These are phyloP conservation scores for Hiodon tergisus DNA, from an alignment of 2,113 vertebrate species.

Conservation along the genomic window DNA sequence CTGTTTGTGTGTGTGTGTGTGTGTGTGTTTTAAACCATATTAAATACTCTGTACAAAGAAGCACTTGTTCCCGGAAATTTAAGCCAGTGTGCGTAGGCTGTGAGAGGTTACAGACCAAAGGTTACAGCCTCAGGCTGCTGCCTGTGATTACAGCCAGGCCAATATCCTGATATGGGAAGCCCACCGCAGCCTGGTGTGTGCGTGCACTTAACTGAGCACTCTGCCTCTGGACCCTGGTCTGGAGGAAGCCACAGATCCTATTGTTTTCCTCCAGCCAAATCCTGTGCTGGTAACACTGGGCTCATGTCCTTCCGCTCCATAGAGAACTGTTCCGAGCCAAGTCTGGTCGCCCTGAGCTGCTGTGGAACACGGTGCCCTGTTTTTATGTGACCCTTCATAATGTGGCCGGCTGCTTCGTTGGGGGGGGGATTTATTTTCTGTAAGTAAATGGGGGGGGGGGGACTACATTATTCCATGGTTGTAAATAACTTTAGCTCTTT, in stretches of 20 bases:
- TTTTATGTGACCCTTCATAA: neutral
- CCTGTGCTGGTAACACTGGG: neutral
- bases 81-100: constrained; percentile 10
- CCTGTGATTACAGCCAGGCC: neutral
- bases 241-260: neutral
- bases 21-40: neutral
- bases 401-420: neutral
- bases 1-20: neutral
- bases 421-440: neutral
- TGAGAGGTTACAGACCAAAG: constrained; percentile 1
- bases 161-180: neutral
- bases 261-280: neutral
- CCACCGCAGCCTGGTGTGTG: neutral
- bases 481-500: too few species aligned
- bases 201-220: neutral
- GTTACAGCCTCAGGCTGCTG: neutral
- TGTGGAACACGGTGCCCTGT: neutral
- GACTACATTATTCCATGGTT: too few species aligned
- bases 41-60: constrained; percentile 10
- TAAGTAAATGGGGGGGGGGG: too few species aligned
- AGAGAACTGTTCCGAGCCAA: neutral
- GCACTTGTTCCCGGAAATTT: constrained; percentile 1
- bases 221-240: neutral
- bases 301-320: neutral
- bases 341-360: neutral